Conservation (phyloP, 2,113 vertebrate species). For the Drymodes brunneopygia region DNA sequence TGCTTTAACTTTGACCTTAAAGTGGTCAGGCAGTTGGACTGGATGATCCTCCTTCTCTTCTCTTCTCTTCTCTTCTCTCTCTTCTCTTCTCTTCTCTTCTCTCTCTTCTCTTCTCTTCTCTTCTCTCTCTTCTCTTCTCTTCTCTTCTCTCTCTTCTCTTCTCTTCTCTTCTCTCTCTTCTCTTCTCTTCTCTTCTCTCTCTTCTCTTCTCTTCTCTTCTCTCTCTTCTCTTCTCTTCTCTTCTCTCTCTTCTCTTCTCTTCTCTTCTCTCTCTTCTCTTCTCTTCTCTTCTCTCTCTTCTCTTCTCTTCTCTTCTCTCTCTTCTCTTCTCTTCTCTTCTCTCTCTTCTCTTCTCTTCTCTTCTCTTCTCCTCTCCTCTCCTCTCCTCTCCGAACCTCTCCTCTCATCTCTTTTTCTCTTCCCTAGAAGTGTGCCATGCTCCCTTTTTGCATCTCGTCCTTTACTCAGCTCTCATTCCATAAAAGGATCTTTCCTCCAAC, state of each 20-base stretch:
- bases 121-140: background rate
- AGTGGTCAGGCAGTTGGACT: background rate
- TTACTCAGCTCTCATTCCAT: background rate
- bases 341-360: background rate
- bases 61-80: no score
- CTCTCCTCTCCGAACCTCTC: rapidly evolving
- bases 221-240: background rate
- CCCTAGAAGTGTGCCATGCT: rapidly evolving
- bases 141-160: background rate
- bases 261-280: no score
- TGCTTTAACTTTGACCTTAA: background rate
- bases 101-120: background rate
- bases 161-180: no score
- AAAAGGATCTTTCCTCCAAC: background rate
- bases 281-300: background rate
- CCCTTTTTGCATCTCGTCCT: background rate
- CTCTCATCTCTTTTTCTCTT: no score
- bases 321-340: no score
- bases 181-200: no score
- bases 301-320: background rate
- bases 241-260: no score
- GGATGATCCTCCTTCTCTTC: background rate
- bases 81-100: background rate
- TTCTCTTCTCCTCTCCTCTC: background rate
- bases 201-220: background rate